Conservation (phyloP, 2,797 vertebrate genomes). For the Neostethus bicornis region DNA sequence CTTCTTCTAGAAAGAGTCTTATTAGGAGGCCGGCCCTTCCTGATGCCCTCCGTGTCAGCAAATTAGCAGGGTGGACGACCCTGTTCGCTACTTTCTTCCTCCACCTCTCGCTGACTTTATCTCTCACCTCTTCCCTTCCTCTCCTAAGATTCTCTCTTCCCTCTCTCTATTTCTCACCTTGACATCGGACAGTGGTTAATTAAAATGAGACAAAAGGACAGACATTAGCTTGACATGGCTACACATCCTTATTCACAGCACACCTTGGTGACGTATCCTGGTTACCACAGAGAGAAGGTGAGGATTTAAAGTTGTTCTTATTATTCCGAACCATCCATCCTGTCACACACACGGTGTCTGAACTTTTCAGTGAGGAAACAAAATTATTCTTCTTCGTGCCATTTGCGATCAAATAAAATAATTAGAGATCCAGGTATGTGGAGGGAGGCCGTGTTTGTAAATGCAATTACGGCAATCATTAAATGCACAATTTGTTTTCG, state of each 20-base stretch:
- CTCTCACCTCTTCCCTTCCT: constrained; percentile 26
- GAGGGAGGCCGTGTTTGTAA: too few relatives aligned
- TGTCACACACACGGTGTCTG: too few relatives aligned
- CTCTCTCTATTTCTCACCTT: constrained; percentile 53
- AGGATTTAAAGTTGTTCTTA: constrained; percentile 46
- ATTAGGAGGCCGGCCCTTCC: constrained; percentile 73
- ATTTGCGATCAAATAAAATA: too few relatives aligned
- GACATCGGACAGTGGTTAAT: constrained; percentile 66
- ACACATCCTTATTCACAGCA: constrained; percentile 44
- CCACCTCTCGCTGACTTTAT: constrained; percentile 23
- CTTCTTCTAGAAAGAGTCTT: constrained; percentile 82
- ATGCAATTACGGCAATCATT: too few relatives aligned
- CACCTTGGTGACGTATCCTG: constrained; percentile 32
- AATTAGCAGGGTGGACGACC: constrained; percentile 80
- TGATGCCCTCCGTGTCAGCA: constrained; percentile 75
- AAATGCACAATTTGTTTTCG: too few relatives aligned
- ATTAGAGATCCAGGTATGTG: too few relatives aligned
- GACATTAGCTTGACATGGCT: constrained; percentile 15
- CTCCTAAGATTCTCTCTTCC: constrained; percentile 64
- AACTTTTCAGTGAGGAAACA: too few relatives aligned
- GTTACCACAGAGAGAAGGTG: constrained; percentile 25
- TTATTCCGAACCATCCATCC: too few relatives aligned
- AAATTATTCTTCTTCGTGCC: too few relatives aligned
- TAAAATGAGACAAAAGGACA: constrained; percentile 45
- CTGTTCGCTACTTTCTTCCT: constrained; percentile 25